Evolutionary conservation across 2,888 invertebrate species (phyloP), one percentile per base, ranked within the genome.

Genomic region (Trissolcus brochymenae): DNA sequence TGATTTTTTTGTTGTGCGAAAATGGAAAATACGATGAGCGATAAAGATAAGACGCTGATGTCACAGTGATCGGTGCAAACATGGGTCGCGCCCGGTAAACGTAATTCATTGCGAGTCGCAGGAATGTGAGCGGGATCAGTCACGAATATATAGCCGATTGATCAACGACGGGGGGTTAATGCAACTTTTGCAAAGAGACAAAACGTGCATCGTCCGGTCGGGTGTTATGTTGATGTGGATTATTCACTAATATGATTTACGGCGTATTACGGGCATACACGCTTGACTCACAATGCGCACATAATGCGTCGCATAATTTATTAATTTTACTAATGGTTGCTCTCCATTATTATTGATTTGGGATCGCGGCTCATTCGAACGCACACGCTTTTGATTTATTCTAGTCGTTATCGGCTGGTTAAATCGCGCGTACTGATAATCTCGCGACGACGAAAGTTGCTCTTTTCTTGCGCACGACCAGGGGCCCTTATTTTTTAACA

Each of bases 231-330:
- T 88, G 88, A 88, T 87, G 88, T 86, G 88, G 89, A 89, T 89
- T 89, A 89, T 88, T 89, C 88, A 88, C 88, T 89, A 89, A 89
- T 89, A 88, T 89, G 88, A 89, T 89, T 88, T 88, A 89, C 87
- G 87, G 85, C 84, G 84, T 85, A 88, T 88, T 88, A 88, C 87
- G 78, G 72, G 67, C 76, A 71, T 76, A 79, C 82, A 81, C 76
- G 72, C 77, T 75, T 81, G 81, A 88, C 87, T 89, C 88, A 88
- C 88, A 89, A 88, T 89, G 83, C 85, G 87, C 88, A 87, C 88
- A 89, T 89, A 88, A 89, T 89, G 88, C 88, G 89, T 87, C 84
- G 87, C 83, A 85, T 89, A 89, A 89, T 89, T 89, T 89, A 89
- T 89, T 89, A 89, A 89, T 89, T 89, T 89, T 89, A 89, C 89